Evolutionary conservation across 2,888 invertebrate species (phyloP).

Genomic region (Didymodactylos carnosus): DNA sequence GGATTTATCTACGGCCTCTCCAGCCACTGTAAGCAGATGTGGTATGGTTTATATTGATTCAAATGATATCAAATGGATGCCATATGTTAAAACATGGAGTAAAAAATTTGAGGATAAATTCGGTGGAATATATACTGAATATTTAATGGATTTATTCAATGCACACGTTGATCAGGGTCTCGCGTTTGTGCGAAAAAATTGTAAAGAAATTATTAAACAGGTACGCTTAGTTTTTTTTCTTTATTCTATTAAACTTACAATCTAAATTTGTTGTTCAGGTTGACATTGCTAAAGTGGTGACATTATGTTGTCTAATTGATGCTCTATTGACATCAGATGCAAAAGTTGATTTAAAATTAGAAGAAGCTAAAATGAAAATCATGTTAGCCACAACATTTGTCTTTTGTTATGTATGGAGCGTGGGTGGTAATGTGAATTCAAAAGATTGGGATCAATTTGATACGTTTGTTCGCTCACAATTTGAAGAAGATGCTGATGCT

Average conservation of each 20-base stretch:
- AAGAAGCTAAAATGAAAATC: slow-evolving; percentile 39
- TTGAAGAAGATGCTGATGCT: slow-evolving; percentile 50
- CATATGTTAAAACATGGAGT: slow-evolving; percentile 42
- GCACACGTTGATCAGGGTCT: slow-evolving; percentile 49
- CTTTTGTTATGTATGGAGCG: slow-evolving; percentile 61
- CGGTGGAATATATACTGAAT: slow-evolving; percentile 35
- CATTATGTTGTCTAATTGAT: slow-evolving; percentile 53
- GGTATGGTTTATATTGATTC: slow-evolving; percentile 81
- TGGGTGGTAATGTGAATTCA: slow-evolving; percentile 64
- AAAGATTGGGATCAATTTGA: slow-evolving; percentile 50
- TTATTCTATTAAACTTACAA: neutral
- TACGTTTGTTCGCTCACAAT: slow-evolving; percentile 46
- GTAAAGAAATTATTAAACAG: slow-evolving; percentile 54
- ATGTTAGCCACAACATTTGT: slow-evolving; percentile 57
- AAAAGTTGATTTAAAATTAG: slow-evolving; percentile 45
- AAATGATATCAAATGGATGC: slow-evolving; percentile 57
- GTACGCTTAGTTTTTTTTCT: slow-evolving; percentile 32
- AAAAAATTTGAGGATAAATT: slow-evolving; percentile 31
- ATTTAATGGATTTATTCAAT: slow-evolving; percentile 47
- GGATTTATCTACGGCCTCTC: slow-evolving; percentile 68
- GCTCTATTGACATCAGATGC: slow-evolving; percentile 48
- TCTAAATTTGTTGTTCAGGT: slow-evolving; percentile 40
- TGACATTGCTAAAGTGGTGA: slow-evolving; percentile 57
- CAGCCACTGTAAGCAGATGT: slow-evolving; percentile 57
- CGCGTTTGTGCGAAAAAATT: slow-evolving; percentile 47